Evolutionary conservation across 2,797 vertebrate genomes (phyloP).

Genomic region (Parotocinclus haroldoi): DNA sequence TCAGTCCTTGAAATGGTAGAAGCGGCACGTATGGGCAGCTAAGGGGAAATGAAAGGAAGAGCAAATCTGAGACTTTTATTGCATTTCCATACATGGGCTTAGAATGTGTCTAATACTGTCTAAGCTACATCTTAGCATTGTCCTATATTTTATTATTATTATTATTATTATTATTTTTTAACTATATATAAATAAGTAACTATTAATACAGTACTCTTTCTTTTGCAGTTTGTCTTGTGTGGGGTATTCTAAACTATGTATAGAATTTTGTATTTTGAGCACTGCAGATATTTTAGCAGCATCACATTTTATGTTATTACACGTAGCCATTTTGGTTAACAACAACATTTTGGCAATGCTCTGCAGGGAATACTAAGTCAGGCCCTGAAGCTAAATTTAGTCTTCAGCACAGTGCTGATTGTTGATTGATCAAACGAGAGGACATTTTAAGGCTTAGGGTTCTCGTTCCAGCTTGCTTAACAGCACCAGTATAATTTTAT

Average conservation of each 20-base stretch:
- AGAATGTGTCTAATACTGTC: constrained; percentile 17
- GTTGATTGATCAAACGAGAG: no score
- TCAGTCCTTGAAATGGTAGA: background rate
- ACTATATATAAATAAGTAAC: constrained; percentile 28
- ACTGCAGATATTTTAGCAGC: constrained; percentile 26
- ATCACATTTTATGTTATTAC: constrained; percentile 23
- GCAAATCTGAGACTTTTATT: background rate
- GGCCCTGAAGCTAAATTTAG: background rate
- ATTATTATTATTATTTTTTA: constrained; percentile 31
- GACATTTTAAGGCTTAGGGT: background rate
- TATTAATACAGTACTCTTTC: constrained; percentile 21
- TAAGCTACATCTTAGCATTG: constrained; percentile 22
- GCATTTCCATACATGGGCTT: constrained; percentile 4
- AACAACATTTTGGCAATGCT: constrained; percentile 11
- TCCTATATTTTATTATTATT: constrained; percentile 23
- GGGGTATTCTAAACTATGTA: constrained; percentile 33
- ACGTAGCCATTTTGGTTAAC: constrained; percentile 24
- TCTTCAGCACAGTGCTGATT: background rate
- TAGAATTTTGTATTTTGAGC: constrained; percentile 36
- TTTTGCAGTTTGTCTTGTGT: constrained; percentile 21
- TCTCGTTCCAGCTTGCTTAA: constrained; percentile 2
- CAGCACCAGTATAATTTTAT: constrained; percentile 16
- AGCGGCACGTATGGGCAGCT: constrained; percentile 12
- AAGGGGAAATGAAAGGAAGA: background rate
- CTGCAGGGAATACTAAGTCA: background rate